Conservation (phyloP, 2,888 invertebrate genomes). For the Tubulanus polymorphus region DNA sequence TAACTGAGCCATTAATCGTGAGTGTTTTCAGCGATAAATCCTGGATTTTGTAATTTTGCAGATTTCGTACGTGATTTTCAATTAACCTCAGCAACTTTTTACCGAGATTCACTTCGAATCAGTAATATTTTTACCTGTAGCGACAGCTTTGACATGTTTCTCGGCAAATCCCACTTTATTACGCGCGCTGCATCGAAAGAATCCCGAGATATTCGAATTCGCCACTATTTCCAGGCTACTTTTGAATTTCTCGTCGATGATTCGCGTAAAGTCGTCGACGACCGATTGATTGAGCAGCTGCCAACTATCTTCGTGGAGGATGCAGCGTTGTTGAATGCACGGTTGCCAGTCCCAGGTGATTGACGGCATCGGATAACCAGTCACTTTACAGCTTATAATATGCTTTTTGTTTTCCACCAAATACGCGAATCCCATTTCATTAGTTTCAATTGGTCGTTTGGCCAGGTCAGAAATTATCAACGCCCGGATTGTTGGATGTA, state of each 20-base stretch:
- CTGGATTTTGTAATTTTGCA: too few species aligned
- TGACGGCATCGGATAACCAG: conserved; percentile 13
- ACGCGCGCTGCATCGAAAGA: conserved; percentile 8
- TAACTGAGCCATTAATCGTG: too few species aligned
- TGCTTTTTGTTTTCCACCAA: conserved; percentile 13
- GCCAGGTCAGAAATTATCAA: too few species aligned
- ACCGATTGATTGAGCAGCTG: background rate
- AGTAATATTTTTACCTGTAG: conserved; percentile 12
- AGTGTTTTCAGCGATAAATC: too few species aligned
- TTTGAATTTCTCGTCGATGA: background rate
- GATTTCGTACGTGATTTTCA: too few species aligned
- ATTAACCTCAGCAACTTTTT: background rate
- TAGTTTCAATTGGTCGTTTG: too few species aligned
- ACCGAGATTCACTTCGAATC: background rate
- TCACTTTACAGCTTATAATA: conserved; percentile 15
- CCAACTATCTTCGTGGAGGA: conserved; percentile 6
- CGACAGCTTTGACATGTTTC: conserved; percentile 5
- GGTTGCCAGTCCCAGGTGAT: conserved; percentile 26
- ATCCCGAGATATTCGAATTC: conserved; percentile 7
- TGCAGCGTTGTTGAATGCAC: conserved; percentile 16
- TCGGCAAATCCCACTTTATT: conserved; percentile 9
- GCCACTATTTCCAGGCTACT: background rate
- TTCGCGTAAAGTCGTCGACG: background rate
- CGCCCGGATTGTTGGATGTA: too few species aligned
- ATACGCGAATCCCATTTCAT: too few species aligned